Evolutionary conservation across 2,797 vertebrate genomes (phyloP).

Genomic region (Rhinatrema bivittatum): DNA sequence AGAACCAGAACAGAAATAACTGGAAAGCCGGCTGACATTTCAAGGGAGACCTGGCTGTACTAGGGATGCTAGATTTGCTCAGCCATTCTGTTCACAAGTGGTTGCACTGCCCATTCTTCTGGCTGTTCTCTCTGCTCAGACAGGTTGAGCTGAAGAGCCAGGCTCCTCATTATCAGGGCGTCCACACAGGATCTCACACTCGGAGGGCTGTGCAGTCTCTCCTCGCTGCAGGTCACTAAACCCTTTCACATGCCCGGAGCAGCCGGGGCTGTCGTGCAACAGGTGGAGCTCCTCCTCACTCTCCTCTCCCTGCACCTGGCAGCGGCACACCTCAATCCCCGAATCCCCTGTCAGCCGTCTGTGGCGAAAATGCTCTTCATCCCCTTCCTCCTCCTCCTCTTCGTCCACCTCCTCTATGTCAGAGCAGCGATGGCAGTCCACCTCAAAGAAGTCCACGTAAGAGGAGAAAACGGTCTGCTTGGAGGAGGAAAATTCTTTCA

Average conservation of each 20-base stretch:
- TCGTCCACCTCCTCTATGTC: constrained; percentile 52
- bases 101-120: no score
- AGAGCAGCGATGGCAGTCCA: constrained; percentile 18
- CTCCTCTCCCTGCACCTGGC: constrained; percentile 55
- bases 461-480: constrained; percentile 50
- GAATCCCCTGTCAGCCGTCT: constrained; percentile 80
- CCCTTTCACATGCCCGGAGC: constrained; percentile 6
- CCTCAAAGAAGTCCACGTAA: constrained; percentile 49
- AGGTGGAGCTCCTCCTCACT: constrained; percentile 33
- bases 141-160: not conserved
- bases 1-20: no score
- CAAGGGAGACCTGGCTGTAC: no score
- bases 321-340: constrained; percentile 78
- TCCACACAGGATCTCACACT: not conserved
- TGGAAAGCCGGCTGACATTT: no score
- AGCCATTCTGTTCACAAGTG: no score
- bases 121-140: no score
- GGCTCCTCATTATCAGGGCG: not conserved
- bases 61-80: no score
- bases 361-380: constrained; percentile 60
- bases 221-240: no score
- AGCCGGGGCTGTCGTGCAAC: constrained; percentile 55
- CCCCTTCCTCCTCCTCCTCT: constrained; percentile 48
- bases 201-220: accelerated
- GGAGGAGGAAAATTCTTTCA: not conserved